Base-by-base conservation (phyloP, 2,888 invertebrate genomes). In the Artemia sinica region DNA sequence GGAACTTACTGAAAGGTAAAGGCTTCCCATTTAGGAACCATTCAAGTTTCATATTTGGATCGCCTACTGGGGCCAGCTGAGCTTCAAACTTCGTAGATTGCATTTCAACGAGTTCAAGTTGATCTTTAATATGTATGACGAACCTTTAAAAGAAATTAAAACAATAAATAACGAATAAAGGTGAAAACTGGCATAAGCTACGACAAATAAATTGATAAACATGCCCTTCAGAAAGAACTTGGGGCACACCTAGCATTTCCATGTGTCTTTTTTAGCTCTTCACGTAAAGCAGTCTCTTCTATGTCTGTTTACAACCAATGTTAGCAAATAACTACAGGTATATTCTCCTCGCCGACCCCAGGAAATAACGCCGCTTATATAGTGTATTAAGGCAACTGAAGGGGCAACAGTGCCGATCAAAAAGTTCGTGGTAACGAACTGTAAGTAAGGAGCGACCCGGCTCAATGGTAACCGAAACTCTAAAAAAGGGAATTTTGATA, bases 1-100 rank as follows among this genome's bases (percentile, higher is more conserved):
- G 65, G 71, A 69, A 83, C 86, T 83, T 81, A 89, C 91, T 92
- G 77, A 88, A 87, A 67, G 89, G 82, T 73, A 92, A 80, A 70
- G 93, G 91, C 78, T 92, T 89, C 75, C 91, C 92, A 78, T 95
- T 93, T 77, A 91, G 88, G 85, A 91, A 92, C 92, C 92, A 93
- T 82, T 92, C 92, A 8, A 93, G 90, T 79, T 91, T 92, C 92
- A 93, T 92, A 75, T 91, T 89, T 1, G 92, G 92, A 82, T 92
- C 92, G 66, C 91, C 91, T 13, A 92, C 92, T 49, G 92, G 92
- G 7, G 92, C 91, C 74, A 92, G 79, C 77, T 92, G 92, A 75
- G 91, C 91, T 77, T 92, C 92, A 75, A 92, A 92, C 78, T 92
- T 92, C 66, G 88, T 87, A 13, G 84, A 82, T 75, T 91, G 86